Percentiles rank a stretch among this genome's conserved stretches.
Evolutionary conservation across 2,797 vertebrate species (phyloP).

Genomic region (Malurus leucopterus): DNA sequence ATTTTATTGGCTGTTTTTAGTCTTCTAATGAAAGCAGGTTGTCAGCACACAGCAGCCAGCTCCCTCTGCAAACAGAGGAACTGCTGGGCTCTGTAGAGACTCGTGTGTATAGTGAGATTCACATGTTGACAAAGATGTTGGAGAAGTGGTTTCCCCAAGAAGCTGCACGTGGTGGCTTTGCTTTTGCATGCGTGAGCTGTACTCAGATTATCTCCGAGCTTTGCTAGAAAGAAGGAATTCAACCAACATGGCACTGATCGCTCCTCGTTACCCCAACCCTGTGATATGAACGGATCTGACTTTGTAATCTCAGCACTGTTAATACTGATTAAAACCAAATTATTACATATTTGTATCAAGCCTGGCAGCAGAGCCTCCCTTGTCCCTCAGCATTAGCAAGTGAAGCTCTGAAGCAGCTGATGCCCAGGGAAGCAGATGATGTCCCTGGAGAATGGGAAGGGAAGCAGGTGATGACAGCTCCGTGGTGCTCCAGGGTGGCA

Average conservation of each 20-base stretch:
- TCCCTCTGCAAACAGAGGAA: neutral
- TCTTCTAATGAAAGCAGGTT: neutral
- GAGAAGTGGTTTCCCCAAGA: neutral
- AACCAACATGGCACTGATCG: neutral
- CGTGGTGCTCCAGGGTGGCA: neutral
- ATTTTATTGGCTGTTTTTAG: neutral
- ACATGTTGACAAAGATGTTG: neutral
- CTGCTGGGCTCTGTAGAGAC: neutral
- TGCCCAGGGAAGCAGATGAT: neutral
- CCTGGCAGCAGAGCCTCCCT: slow-evolving; percentile 20
- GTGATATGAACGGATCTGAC: slow-evolving; percentile 20
- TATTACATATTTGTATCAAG: slow-evolving; percentile 29
- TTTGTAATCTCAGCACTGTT: slow-evolving; percentile 49
- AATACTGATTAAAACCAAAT: slow-evolving; percentile 50
- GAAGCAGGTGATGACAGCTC: neutral
- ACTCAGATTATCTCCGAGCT: neutral
- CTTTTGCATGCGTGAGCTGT: neutral
- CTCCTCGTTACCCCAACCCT: neutral
- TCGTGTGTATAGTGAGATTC: neutral
- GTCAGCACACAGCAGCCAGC: neutral
- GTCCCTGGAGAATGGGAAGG: neutral
- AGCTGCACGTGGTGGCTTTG: neutral
- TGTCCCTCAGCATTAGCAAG: slow-evolving; percentile 48
- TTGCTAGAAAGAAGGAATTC: neutral
- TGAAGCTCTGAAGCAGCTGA: slow-evolving; percentile 1